Percentiles rank a stretch among this genome's conserved stretches.
These are phyloP conservation scores for Camponotus floridanus DNA, from an alignment of 1,140 invertebrate genomes.

Conservation along the genomic window DNA sequence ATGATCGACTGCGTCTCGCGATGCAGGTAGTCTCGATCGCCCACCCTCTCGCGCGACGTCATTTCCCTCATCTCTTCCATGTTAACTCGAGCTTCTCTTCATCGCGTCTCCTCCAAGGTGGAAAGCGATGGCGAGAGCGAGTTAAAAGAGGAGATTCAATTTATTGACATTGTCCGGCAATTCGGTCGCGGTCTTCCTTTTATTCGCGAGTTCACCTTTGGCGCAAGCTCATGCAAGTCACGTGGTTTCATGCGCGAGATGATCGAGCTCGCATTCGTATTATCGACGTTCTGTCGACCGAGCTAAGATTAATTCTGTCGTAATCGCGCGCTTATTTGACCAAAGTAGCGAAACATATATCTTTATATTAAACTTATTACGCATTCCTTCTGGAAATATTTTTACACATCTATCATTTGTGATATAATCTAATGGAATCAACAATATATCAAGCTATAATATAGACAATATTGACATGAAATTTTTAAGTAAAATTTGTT, in stretches of 20 bases:
- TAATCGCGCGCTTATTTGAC: neutral
- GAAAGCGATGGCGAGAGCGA: neutral
- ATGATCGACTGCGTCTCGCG: neutral
- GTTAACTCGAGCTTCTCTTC: neutral
- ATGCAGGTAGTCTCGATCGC: constrained; percentile 52
- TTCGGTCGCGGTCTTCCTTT: neutral
- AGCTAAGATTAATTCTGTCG: neutral
- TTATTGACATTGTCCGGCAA: neutral
- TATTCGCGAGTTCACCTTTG: neutral
- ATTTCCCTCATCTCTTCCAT: neutral
- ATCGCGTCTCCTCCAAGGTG: too few species aligned
- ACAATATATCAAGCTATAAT: neutral
- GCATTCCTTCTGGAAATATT: neutral
- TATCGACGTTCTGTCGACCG: constrained; percentile 62
- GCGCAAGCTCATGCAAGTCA: constrained; percentile 56
- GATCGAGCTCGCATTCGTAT: constrained; percentile 34
- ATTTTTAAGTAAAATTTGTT: neutral
- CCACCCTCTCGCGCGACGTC: neutral
- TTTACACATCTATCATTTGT: neutral
- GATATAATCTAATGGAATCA: neutral
- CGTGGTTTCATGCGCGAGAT: constrained; percentile 39
- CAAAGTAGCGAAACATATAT: neutral
- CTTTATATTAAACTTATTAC: neutral
- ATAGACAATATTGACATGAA: neutral
- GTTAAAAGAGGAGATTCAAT: neutral